Base-by-base conservation (phyloP, 2,113 vertebrate species). In the Castor canadensis region DNA sequence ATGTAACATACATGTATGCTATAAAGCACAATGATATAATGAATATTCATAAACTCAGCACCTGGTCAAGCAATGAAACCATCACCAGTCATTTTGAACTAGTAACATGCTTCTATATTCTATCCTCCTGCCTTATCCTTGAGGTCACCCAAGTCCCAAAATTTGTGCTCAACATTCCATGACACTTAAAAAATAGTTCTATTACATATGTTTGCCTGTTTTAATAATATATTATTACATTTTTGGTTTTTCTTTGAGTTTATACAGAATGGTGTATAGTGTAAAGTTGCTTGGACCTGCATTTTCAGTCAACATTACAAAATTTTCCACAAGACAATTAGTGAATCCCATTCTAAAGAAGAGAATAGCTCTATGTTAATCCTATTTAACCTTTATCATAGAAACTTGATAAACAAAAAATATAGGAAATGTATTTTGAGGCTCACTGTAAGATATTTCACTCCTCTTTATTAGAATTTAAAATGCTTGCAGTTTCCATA, bases 401-500 rank as follows among this genome's bases (percentile, higher is more conserved):
- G 26, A 17, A 75, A 56, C n/a, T 45, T 83, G 67, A 79, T 32
- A 26, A 22, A 64, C 12, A 92, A 77, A 52, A 86, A 76, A 66
- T 38, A 30, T 79, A 58, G 81, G 56, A 84, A 93, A 60, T 84
- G 73, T 32, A 66, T 81, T 84, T 77, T 87, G 66, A 89, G 35
- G 19, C 47, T 87, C 43, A 84, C 43, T 54, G 24, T 52, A 40
- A 91, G n/a, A 56, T 92, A 88, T 11, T 12, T 43, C 26, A 72
- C 43, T 91, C 72, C 97, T 92, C 93, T 92, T 95, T 95, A 84
- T 96, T 81, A 54, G 86, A 95, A 81, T 97, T 94, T 97, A 89
- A 95, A 62, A 96, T 96, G 83, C 82, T 98, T 95, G n/a, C 77
- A 94, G 72, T 98, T 98, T 95, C 87, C 97, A 91, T 93, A 94